Evolutionary conservation across 2,113 vertebrate genomes (phyloP).

Genomic region (Gavialis gangeticus): DNA sequence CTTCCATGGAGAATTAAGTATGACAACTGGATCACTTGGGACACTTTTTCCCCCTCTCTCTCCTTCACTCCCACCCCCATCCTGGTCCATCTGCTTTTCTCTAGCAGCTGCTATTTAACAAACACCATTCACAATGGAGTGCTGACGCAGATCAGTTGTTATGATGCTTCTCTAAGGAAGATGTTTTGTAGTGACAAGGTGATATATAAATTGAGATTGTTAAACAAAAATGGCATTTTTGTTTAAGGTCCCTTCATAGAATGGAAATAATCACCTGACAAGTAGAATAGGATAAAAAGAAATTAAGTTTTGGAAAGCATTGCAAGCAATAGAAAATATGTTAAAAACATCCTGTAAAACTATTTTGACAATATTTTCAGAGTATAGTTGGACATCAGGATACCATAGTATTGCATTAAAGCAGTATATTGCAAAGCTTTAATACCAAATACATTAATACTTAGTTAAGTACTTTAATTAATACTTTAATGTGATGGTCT

Average conservation of each 20-base stretch:
- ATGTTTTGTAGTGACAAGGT: neutral
- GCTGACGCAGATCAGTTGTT: neutral
- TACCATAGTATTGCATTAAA: neutral
- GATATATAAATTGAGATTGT: neutral
- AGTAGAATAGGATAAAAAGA: neutral
- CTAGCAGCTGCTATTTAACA: neutral
- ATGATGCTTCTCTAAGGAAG: neutral
- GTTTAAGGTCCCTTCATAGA: constrained; percentile 1
- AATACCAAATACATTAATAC: too few relatives aligned
- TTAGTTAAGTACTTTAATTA: too few relatives aligned
- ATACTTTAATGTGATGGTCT: too few relatives aligned
- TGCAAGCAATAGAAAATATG: neutral
- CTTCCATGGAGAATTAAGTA: too few relatives aligned
- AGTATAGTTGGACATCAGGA: neutral
- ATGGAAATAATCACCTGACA: neutral
- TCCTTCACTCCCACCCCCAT: neutral
- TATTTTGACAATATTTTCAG: neutral
- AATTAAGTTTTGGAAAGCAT: neutral
- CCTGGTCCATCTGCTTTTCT: neutral
- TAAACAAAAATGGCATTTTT: neutral
- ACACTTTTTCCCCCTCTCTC: rapidly evolving
- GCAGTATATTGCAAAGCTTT: neutral
- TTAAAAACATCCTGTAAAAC: neutral
- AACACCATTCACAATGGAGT: neutral
- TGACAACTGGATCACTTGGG: neutral